Evolutionary conservation across 1,140 invertebrate species (phyloP).

Genomic region (Diachasma alloeum): DNA sequence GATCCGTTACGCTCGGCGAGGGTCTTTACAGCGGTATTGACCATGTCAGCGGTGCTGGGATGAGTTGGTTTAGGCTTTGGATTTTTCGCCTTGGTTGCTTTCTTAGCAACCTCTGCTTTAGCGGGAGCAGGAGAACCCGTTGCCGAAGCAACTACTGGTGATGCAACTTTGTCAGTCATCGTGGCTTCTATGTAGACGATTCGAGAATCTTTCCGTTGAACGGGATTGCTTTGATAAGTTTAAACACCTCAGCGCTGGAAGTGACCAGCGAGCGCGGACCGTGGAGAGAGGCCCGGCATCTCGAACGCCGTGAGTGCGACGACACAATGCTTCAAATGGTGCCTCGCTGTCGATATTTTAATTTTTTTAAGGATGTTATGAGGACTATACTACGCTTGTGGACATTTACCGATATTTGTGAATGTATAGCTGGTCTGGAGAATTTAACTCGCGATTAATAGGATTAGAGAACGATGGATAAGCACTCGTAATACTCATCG

Average conservation of each 20-base stretch:
- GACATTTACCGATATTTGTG: too few species aligned
- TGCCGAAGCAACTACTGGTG: not conserved
- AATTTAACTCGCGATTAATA: too few species aligned
- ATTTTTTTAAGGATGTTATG: too few species aligned
- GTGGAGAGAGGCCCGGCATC: not conserved
- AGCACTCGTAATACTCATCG: too few species aligned
- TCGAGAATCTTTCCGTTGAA: not conserved
- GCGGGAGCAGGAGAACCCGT: not conserved
- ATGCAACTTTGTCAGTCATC: not conserved
- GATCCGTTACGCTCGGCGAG: slow-evolving; percentile 71
- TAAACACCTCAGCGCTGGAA: too few species aligned
- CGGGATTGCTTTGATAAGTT: not conserved
- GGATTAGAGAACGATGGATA: too few species aligned
- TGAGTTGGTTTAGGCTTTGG: slow-evolving; percentile 53
- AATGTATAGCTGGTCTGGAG: too few species aligned
- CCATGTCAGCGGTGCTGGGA: slow-evolving; percentile 66
- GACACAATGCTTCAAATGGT: too few species aligned
- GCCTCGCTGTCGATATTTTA: too few species aligned
- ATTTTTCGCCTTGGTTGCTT: slow-evolving; percentile 38
- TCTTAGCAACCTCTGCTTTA: slow-evolving; percentile 6
- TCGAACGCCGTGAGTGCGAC: too few species aligned
- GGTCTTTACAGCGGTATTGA: slow-evolving; percentile 68
- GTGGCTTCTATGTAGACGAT: not conserved
- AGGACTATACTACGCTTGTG: too few species aligned
- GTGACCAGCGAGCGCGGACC: not conserved